Evolutionary conservation across 2,888 invertebrate genomes (phyloP).

Genomic region (Palloptera scutellata): DNA sequence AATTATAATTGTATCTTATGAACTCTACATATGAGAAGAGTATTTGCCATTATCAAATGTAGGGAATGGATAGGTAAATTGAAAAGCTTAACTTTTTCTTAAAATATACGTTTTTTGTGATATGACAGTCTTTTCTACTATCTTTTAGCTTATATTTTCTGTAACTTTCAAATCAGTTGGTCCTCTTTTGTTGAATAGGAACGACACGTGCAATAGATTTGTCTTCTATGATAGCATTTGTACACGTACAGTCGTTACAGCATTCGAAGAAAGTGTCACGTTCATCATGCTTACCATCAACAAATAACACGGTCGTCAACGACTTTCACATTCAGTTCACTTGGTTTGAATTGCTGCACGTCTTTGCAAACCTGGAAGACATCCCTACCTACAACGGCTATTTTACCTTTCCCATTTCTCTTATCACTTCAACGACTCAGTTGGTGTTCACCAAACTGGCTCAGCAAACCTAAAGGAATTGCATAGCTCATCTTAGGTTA

Average conservation of each 20-base stretch:
- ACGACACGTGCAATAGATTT: conserved; percentile 45
- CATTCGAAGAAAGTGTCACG: conserved; percentile 79
- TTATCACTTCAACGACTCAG: conserved; percentile 19
- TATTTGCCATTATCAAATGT: too few relatives aligned
- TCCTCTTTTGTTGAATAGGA: conserved; percentile 57
- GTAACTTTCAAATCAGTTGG: conserved; percentile 50
- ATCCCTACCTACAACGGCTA: conserved; percentile 65
- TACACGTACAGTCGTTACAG: conserved; percentile 77
- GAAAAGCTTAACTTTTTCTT: too few relatives aligned
- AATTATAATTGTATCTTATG: too few relatives aligned
- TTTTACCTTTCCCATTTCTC: conserved; percentile 12
- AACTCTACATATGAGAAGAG: too few relatives aligned
- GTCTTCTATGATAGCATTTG: conserved; percentile 58
- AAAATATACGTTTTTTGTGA: too few relatives aligned
- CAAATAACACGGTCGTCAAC: conserved; percentile 66
- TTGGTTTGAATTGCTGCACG: conserved; percentile 74
- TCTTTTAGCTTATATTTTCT: too few relatives aligned
- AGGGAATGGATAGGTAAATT: too few relatives aligned
- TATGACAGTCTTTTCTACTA: too few relatives aligned
- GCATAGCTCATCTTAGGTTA: conserved; percentile 27
- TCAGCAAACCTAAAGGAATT: conserved; percentile 30
- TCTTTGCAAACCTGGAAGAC: conserved; percentile 74
- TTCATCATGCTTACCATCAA: conserved; percentile 77
- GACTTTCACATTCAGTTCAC: conserved; percentile 75
- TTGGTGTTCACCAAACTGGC: conserved; percentile 32